Evolutionary conservation across 2,797 vertebrate species (phyloP).

Genomic region (Orestias chungarensis): DNA sequence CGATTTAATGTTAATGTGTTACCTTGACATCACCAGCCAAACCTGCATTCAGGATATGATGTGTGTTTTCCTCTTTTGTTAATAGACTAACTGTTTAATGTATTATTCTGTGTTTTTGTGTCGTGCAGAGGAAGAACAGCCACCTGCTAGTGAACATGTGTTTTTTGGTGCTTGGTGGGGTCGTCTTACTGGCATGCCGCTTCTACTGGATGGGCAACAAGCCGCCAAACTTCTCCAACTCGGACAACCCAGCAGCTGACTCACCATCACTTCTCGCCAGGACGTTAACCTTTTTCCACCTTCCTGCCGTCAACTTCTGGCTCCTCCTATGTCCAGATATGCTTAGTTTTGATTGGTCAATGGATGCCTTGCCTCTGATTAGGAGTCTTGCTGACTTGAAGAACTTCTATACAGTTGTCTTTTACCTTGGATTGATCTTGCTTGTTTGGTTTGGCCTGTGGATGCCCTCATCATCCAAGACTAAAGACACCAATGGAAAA

Average conservation of each 20-base stretch:
- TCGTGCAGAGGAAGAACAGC: conserved; percentile 88
- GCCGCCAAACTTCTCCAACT: conserved; percentile 98
- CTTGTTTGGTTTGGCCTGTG: conserved; percentile 86
- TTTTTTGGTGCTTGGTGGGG: conserved; percentile 89
- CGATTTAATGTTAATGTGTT: neutral
- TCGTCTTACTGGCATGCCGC: conserved; percentile 86
- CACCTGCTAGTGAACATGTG: conserved; percentile 88
- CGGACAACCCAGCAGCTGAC: conserved; percentile 97
- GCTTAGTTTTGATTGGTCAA: conserved; percentile 99
- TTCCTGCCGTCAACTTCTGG: conserved; percentile 94
- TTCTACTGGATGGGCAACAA: conserved; percentile 99
- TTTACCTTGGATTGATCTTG: conserved; percentile 86
- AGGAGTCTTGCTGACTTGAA: conserved; percentile 87
- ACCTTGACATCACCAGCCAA: neutral
- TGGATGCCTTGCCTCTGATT: conserved; percentile 96
- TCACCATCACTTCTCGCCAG: conserved; percentile 88
- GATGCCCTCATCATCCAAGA: conserved; percentile 62
- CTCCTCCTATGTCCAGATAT: conserved; percentile 94
- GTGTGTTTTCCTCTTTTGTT: neutral
- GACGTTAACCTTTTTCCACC: conserved; percentile 89
- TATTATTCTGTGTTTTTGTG: conserved; percentile 49
- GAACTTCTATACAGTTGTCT: conserved; percentile 87
- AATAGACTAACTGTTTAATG: conserved; percentile 28
- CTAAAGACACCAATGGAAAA: conserved; percentile 87
- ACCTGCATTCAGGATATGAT: neutral